Conservation (phyloP, 2,113 vertebrate genomes). For the Tichodroma muraria region DNA sequence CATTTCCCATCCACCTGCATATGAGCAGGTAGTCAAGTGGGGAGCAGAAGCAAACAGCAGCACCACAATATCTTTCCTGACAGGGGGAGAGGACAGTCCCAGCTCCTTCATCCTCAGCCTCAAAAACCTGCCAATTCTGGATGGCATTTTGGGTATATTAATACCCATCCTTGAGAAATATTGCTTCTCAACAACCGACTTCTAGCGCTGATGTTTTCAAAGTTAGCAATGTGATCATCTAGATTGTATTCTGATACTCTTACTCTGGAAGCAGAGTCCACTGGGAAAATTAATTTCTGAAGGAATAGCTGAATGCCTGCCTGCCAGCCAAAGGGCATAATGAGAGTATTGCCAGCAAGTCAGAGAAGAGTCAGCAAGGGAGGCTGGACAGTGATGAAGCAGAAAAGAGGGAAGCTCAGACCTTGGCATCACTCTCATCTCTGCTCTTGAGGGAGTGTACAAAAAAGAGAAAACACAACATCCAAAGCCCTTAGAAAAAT, state of each 20-base stretch:
- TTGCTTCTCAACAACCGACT: background rate
- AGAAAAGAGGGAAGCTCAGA: background rate
- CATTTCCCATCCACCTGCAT: background rate
- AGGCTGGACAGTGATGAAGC: conserved; percentile 5
- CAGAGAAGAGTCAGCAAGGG: background rate
- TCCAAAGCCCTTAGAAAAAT: conserved; percentile 22
- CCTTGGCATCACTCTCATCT: background rate
- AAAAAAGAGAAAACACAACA: background rate
- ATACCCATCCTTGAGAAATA: background rate
- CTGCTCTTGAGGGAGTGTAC: background rate
- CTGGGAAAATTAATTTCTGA: conserved; percentile 17
- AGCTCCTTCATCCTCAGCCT: background rate
- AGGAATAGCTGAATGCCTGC: background rate
- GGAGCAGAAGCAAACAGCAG: background rate
- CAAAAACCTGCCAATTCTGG: background rate
- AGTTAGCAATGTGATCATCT: background rate
- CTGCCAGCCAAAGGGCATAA: background rate
- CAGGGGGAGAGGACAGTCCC: background rate
- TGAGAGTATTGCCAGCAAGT: background rate
- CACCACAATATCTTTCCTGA: background rate
- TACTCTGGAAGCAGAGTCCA: background rate
- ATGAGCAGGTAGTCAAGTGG: background rate
- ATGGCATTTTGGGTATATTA: background rate
- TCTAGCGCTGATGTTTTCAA: background rate
- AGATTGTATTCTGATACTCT: background rate